These are phyloP conservation scores for Drosophila ercepeae DNA, from an alignment of 1,140 invertebrate genomes.

Conservation along the genomic window DNA sequence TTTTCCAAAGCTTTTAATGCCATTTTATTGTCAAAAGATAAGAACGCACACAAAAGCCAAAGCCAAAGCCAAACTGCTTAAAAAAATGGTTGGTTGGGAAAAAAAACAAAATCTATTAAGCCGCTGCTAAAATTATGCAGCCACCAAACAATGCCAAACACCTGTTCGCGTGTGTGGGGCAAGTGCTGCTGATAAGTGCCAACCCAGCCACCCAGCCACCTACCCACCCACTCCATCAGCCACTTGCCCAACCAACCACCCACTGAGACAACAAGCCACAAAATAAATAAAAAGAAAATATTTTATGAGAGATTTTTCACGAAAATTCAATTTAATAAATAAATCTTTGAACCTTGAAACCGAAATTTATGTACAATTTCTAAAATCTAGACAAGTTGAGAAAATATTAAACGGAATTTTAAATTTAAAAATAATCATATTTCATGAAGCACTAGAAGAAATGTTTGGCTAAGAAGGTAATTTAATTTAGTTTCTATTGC, in stretches of 20 bases:
- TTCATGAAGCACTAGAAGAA: no score
- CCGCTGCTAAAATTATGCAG: constrained; percentile 31
- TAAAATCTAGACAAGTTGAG: no score
- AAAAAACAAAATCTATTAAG: constrained; percentile 34
- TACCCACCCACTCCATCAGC: background rate
- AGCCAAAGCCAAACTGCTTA: constrained; percentile 41
- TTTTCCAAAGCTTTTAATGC: constrained; percentile 62
- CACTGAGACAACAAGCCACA: background rate
- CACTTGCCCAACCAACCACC: background rate
- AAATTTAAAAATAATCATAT: no score
- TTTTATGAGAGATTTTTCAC: background rate
- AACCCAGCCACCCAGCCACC: constrained; percentile 9
- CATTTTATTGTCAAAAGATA: constrained; percentile 74
- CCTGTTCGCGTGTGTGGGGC: constrained; percentile 31
- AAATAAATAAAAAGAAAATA: background rate
- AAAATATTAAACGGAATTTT: no score
- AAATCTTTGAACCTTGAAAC: background rate
- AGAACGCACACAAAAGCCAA: constrained; percentile 59
- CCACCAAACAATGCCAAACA: constrained; percentile 53
- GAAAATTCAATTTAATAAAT: no score
- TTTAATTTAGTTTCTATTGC: no score
- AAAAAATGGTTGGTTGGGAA: constrained; percentile 11
- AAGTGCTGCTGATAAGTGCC: constrained; percentile 23
- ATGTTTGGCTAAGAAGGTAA: no score
- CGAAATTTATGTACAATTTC: no score